Percentiles rank a stretch among this genome's conserved stretches.
These are phyloP conservation scores for Pseudomyrmex flavicornis DNA, from an alignment of 1,140 invertebrate genomes.

Conservation along the genomic window DNA sequence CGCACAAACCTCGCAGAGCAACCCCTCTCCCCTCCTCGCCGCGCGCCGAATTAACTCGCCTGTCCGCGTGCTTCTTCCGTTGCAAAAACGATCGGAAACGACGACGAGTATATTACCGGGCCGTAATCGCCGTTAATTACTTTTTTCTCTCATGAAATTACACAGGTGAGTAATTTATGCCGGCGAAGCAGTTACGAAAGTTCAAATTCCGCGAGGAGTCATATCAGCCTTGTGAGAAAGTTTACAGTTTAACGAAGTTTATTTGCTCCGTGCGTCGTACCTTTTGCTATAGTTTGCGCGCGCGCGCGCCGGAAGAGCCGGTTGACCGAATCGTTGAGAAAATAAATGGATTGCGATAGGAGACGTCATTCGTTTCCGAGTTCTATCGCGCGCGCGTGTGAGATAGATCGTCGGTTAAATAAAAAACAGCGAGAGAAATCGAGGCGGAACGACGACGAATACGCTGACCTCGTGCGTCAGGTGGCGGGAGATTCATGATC, in stretches of 20 bases:
- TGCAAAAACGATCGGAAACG: slow-evolving; percentile 50
- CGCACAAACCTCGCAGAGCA: not conserved
- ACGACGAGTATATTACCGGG: slow-evolving; percentile 35
- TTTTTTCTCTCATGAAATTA: slow-evolving; percentile 49
- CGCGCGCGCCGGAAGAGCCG: not conserved
- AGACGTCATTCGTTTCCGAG: slow-evolving; percentile 45
- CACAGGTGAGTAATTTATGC: slow-evolving; percentile 48
- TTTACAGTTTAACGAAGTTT: slow-evolving; percentile 51
- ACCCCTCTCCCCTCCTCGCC: not conserved
- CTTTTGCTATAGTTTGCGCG: slow-evolving; percentile 15
- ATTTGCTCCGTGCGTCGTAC: not conserved
- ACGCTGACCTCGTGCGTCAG: slow-evolving; percentile 65
- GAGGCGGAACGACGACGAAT: slow-evolving; percentile 50
- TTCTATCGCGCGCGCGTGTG: slow-evolving; percentile 1
- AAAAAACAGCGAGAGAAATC: slow-evolving; percentile 62
- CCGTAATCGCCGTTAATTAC: slow-evolving; percentile 55
- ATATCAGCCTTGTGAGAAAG: slow-evolving; percentile 13
- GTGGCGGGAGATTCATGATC: slow-evolving; percentile 70
- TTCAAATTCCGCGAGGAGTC: slow-evolving; percentile 28
- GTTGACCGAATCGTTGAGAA: slow-evolving; percentile 34
- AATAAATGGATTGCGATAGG: slow-evolving; percentile 55
- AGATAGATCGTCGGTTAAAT: slow-evolving; percentile 63
- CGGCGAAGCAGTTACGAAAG: slow-evolving; percentile 23
- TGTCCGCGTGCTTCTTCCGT: slow-evolving; percentile 34
- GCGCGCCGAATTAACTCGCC: slow-evolving; percentile 35